A percentile compares a stretch with the other conserved stretches of the same genome.
Conservation (phyloP, 2,797 vertebrate species). For the Pseudomugil tenellus region DNA sequence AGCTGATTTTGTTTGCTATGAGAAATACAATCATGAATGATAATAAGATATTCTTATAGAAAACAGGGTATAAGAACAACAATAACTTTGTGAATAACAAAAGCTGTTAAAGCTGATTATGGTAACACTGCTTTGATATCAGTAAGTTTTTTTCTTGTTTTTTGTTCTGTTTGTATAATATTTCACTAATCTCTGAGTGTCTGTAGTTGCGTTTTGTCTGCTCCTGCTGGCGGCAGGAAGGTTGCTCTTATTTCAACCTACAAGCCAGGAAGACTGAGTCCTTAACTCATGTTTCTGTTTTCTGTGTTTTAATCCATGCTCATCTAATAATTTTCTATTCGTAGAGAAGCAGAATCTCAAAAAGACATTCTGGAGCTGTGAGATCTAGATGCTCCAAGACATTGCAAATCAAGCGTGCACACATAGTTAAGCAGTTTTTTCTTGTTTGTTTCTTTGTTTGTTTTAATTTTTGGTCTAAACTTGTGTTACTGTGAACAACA, state of each 20-base stretch:
- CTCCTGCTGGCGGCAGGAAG: conserved; percentile 55
- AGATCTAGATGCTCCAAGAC: conserved; percentile 60
- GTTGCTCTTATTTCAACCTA: conserved; percentile 61
- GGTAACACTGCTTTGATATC: conserved; percentile 70
- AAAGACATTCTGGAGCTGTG: conserved; percentile 49
- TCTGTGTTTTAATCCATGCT: conserved; percentile 61
- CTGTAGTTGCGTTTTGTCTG: conserved; percentile 60
- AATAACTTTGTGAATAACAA: conserved; percentile 82
- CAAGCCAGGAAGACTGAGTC: conserved; percentile 71
- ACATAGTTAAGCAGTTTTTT: conserved; percentile 14
- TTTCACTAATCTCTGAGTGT: conserved; percentile 71
- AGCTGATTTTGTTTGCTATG: conserved; percentile 73
- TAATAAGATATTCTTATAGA: conserved; percentile 78
- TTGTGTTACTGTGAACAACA: conserved; percentile 73
- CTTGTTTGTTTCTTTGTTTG: background rate
- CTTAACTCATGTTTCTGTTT: conserved; percentile 52
- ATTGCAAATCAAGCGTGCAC: conserved; percentile 46
- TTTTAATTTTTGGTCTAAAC: conserved; percentile 48
- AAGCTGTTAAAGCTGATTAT: conserved; percentile 74
- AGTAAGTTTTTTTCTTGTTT: conserved; percentile 64
- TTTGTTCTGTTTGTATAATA: conserved; percentile 65
- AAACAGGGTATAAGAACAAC: conserved; percentile 85
- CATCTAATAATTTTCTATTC: conserved; percentile 63
- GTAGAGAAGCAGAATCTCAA: conserved; percentile 52
- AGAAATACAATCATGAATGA: conserved; percentile 83